Percentiles rank a stretch among this genome's conserved stretches.
These are phyloP conservation scores for Uromys caudimaculatus DNA, from an alignment of 2,797 vertebrate species.

Conservation along the genomic window DNA sequence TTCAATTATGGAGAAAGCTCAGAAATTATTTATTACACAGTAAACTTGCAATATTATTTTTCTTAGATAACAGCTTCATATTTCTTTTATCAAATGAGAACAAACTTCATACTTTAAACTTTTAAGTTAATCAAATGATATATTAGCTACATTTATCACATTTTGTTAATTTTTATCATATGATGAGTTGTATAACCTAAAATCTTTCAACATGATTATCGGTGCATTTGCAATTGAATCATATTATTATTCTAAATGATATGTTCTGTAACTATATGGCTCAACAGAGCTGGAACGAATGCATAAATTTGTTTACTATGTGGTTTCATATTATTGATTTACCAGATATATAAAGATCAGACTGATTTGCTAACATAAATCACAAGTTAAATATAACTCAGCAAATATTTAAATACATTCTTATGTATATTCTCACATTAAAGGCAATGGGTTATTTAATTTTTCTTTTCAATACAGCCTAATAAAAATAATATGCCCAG, in stretches of 20 bases:
- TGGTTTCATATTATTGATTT: constrained; percentile 21
- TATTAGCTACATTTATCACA: constrained; percentile 22
- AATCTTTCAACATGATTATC: constrained; percentile 21
- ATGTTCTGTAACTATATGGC: not conserved
- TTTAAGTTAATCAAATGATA: constrained; percentile 22
- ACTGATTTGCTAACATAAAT: not conserved
- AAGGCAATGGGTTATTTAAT: not conserved
- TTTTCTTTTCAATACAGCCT: not conserved
- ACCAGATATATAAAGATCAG: not conserved
- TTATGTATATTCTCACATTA: constrained; percentile 1
- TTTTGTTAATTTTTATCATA: constrained; percentile 42
- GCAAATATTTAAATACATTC: not conserved
- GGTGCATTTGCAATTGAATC: constrained; percentile 4
- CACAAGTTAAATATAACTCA: not conserved
- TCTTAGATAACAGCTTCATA: not conserved
- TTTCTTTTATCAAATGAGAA: constrained; percentile 6
- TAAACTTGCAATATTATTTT: not conserved
- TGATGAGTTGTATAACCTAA: constrained; percentile 31
- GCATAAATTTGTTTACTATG: constrained; percentile 29
- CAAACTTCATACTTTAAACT: constrained; percentile 41
- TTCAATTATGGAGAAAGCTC: not conserved
- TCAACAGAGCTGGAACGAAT: not conserved
- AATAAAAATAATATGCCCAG: not conserved
- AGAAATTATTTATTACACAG: not conserved
- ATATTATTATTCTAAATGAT: not conserved